Percentiles rank a stretch among this genome's conserved stretches.
These are phyloP conservation scores for Tiliacea citrago DNA, from an alignment of 2,888 invertebrate genomes.

Conservation along the genomic window DNA sequence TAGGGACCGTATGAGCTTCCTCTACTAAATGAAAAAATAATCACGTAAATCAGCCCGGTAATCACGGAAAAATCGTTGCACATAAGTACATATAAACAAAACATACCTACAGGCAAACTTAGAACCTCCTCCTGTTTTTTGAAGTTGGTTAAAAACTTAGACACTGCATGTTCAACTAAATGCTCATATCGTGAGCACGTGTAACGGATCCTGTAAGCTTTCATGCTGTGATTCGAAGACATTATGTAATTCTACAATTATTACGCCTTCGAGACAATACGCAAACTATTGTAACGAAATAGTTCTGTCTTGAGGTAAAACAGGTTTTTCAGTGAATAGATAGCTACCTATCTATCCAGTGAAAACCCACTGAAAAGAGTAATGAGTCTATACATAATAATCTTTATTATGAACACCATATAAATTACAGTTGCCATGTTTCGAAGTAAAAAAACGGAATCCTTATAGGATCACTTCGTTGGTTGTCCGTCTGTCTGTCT, in stretches of 20 bases:
- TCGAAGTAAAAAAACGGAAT: too few species aligned
- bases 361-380: too few species aligned
- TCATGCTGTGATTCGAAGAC: neutral
- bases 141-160: neutral
- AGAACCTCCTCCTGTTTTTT: too few species aligned
- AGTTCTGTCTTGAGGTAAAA: neutral
- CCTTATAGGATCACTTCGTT: too few species aligned
- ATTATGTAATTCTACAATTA: neutral
- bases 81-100: too few species aligned
- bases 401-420: neutral
- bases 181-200: neutral
- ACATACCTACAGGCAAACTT: too few species aligned
- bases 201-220: neutral
- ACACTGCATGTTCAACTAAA: conserved; percentile 6
- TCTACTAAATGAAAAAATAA: too few species aligned
- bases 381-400: neutral
- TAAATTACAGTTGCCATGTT: too few species aligned
- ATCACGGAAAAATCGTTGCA: too few species aligned
- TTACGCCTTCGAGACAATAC: neutral
- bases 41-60: too few species aligned
- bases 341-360: neutral
- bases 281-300: neutral
- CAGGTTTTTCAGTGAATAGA: neutral
- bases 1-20: too few species aligned
- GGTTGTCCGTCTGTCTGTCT: too few species aligned